Percentiles rank a stretch among this genome's conserved stretches.
phyloP scores from a whole-genome alignment of 2,888 invertebrate genomes.

The Heliconius ethilla region DNA sequence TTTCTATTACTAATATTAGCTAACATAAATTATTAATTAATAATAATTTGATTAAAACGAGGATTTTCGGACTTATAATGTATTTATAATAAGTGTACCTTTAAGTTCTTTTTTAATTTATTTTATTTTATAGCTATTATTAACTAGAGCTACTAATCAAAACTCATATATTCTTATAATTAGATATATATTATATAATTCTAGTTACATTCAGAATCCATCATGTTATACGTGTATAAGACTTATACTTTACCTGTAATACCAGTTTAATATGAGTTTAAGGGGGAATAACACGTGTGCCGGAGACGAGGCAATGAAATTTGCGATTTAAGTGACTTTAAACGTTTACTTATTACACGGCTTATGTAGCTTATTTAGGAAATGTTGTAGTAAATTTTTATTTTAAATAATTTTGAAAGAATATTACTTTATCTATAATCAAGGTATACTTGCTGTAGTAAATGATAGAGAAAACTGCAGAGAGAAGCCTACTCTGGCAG shows the following conservation, averaged over 20 bases:
- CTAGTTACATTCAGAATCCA: not conserved
- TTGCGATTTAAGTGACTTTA: slow-evolving; percentile 31
- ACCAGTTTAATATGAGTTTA: slow-evolving; percentile 43
- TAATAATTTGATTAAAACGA: not conserved
- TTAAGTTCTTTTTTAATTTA: too few relatives aligned
- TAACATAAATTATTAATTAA: not conserved
- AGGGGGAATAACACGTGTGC: slow-evolving; percentile 40
- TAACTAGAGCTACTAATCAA: too few relatives aligned
- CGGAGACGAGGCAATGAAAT: slow-evolving; percentile 34
- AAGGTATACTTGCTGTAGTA: not conserved
- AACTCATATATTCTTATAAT: not conserved
- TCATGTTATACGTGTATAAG: not conserved
- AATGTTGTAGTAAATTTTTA: not conserved
- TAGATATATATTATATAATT: too few relatives aligned
- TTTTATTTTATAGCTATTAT: too few relatives aligned
- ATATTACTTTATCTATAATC: not conserved
- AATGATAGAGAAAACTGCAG: too few relatives aligned
- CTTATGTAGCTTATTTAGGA: not conserved
- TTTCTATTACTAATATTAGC: not conserved
- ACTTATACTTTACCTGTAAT: slow-evolving; percentile 38
- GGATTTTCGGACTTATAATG: too few relatives aligned
- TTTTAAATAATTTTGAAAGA: not conserved
- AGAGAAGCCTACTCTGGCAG: too few relatives aligned
- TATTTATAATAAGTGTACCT: too few relatives aligned
- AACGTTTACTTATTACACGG: slow-evolving; percentile 23